phyloP scores from a whole-genome alignment of 2,113 vertebrate species.

The Apus apus region DNA sequence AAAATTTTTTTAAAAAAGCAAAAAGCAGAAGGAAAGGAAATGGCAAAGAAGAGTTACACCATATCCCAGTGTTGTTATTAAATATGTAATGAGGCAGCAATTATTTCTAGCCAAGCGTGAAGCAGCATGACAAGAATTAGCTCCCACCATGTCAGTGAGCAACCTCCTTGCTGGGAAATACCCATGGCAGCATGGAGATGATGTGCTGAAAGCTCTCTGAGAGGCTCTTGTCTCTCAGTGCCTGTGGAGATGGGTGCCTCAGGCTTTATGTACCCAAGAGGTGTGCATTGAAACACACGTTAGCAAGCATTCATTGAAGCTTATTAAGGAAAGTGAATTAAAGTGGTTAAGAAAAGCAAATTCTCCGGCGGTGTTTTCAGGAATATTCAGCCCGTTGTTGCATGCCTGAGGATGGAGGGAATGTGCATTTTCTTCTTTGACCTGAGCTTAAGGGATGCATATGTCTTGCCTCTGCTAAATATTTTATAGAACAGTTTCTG shows the following conservation, averaged over 20 bases:
- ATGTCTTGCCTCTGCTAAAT: not conserved
- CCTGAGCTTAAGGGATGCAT: not conserved
- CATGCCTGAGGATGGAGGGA: not conserved
- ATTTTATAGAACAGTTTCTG: not conserved
- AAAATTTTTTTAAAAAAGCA: not conserved
- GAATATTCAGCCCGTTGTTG: not conserved
- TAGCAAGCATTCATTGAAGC: not conserved
- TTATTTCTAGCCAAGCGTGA: not conserved
- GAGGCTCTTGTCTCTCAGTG: not conserved
- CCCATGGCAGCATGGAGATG: not conserved
- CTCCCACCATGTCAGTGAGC: not conserved
- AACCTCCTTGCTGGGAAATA: not conserved
- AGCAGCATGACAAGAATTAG: not conserved
- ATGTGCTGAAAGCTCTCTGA: not conserved
- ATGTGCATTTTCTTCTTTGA: not conserved
- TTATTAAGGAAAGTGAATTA: not conserved
- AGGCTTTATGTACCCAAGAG: not conserved
- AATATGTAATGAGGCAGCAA: slow-evolving; percentile 7
- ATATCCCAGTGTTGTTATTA: not conserved
- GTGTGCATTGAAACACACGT: not conserved
- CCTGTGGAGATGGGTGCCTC: not conserved
- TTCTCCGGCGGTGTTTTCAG: not conserved
- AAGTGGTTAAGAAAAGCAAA: not conserved
- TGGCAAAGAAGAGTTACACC: not conserved
- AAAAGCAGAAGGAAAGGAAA: not conserved